Evolutionary conservation across 2,113 vertebrate genomes (phyloP).

Genomic region (Platycercus adscitus): DNA sequence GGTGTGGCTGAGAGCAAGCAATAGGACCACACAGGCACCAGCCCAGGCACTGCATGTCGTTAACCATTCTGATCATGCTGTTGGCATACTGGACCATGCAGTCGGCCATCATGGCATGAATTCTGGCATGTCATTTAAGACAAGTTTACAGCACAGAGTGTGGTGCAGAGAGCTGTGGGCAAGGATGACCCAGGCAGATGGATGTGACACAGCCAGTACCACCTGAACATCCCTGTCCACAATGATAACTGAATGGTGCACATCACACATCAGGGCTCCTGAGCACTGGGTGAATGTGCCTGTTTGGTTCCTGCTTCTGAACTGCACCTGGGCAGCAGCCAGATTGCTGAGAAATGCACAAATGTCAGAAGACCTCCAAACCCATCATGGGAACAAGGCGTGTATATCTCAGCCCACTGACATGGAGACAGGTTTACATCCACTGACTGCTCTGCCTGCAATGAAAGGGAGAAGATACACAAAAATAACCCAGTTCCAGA

Average conservation of each 20-base stretch:
- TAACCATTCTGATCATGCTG: background rate
- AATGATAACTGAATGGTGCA: accelerated
- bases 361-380: background rate
- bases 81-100: accelerated
- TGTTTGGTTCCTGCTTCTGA: accelerated
- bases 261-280: background rate
- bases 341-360: accelerated
- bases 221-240: accelerated
- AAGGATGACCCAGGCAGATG: background rate
- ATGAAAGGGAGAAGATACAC: background rate
- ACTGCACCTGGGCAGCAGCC: accelerated
- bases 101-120: too few relatives aligned
- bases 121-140: background rate
- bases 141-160: accelerated
- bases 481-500: background rate
- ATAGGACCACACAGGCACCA: accelerated
- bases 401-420: background rate
- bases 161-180: background rate
- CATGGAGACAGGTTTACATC: background rate
- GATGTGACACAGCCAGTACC: background rate
- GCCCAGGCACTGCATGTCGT: accelerated
- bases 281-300: accelerated
- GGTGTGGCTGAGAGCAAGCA: accelerated
- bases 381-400: too few relatives aligned
- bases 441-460: background rate